Evolutionary conservation across 2,113 vertebrate genomes (phyloP).

Genomic region (Rhabdornis inornatus): DNA sequence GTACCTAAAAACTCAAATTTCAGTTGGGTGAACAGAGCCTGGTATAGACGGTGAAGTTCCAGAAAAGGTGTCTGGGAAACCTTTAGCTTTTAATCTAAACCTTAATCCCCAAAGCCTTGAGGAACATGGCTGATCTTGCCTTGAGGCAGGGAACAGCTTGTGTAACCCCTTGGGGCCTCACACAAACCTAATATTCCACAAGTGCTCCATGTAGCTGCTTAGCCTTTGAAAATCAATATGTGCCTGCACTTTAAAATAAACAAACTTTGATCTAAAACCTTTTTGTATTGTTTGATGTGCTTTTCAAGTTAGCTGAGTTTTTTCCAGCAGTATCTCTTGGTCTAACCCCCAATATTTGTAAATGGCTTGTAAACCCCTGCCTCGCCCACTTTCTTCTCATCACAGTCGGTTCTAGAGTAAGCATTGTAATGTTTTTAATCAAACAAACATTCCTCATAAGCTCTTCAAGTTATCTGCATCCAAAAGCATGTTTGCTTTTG

Average conservation of each 20-base stretch:
- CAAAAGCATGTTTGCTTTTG: not conserved
- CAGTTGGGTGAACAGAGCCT: not conserved
- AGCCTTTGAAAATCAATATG: not conserved
- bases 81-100: not conserved
- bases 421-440: not conserved
- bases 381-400: not conserved
- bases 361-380: not conserved
- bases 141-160: not conserved
- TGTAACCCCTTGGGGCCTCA: not conserved
- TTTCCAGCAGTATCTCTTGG: not conserved
- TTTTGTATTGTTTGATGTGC: not conserved
- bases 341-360: not conserved
- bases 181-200: not conserved
- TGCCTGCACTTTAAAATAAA: not conserved
- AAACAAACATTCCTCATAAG: not conserved
- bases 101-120: not conserved
- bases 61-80: not conserved
- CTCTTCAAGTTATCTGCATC: not conserved
- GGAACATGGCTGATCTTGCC: not conserved
- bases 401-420: not conserved
- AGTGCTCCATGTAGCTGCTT: not conserved
- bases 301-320: not conserved
- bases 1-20: not conserved
- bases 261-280: conserved; percentile 18
- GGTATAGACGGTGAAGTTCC: not conserved